Percentiles rank a stretch among this genome's conserved stretches.
These are phyloP conservation scores for Vanessa cardui DNA, from an alignment of 2,888 invertebrate species.

Conservation along the genomic window DNA sequence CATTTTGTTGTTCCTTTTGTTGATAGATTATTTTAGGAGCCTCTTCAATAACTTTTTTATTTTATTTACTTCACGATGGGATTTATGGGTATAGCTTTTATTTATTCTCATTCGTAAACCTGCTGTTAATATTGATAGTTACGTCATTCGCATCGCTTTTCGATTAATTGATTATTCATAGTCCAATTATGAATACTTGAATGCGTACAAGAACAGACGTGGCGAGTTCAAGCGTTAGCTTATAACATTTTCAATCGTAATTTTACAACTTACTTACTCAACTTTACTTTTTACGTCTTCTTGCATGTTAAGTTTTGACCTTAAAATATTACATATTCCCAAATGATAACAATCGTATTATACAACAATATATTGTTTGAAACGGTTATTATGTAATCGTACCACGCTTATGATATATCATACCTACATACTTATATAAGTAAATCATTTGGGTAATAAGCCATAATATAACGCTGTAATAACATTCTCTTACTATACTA, in stretches of 20 bases:
- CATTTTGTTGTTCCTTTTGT: slow-evolving; percentile 75
- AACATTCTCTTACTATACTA: not conserved
- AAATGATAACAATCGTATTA: too few species aligned
- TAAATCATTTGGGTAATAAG: not conserved
- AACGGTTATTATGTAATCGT: too few species aligned
- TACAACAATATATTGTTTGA: too few species aligned
- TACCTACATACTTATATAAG: not conserved
- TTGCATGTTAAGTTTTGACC: not conserved
- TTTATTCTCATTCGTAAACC: slow-evolving; percentile 13
- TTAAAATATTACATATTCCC: not conserved
- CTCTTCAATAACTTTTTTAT: slow-evolving; percentile 42
- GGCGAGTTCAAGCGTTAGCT: not conserved
- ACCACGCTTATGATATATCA: not conserved
- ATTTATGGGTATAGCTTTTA: slow-evolving; percentile 39
- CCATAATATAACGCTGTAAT: not conserved
- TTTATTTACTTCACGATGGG: slow-evolving; percentile 33
- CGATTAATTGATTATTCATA: slow-evolving; percentile 36
- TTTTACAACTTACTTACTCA: not conserved
- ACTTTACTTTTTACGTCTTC: too few species aligned
- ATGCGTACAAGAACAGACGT: slow-evolving; percentile 22
- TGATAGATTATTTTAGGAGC: slow-evolving; percentile 58
- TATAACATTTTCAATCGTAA: not conserved
- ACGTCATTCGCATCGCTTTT: slow-evolving; percentile 33
- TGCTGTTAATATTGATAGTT: slow-evolving; percentile 13
- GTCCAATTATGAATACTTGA: slow-evolving; percentile 30